Evolutionary conservation across 2,888 invertebrate genomes (phyloP).

Genomic region (Ceratothoa steindachneri): DNA sequence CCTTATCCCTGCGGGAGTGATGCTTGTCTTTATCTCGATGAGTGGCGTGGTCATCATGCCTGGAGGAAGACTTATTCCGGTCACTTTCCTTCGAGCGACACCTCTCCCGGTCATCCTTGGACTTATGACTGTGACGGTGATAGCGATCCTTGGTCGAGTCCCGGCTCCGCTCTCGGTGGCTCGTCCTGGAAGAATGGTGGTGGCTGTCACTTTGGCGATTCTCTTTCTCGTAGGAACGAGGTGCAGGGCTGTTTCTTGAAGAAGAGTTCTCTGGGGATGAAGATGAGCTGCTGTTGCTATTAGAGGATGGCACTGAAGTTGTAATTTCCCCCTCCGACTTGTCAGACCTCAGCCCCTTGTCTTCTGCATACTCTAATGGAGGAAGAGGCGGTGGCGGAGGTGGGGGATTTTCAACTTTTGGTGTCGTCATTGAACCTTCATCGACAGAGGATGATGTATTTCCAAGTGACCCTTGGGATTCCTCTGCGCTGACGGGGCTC

Average conservation of each 20-base stretch:
- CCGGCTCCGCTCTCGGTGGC: background rate
- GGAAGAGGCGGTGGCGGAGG: background rate
- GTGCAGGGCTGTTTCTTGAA: background rate
- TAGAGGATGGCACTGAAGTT: background rate
- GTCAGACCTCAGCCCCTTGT: background rate
- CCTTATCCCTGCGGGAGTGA: background rate
- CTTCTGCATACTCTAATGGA: background rate
- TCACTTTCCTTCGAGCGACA: background rate
- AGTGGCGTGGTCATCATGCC: background rate
- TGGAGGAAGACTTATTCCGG: background rate
- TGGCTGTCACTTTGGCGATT: background rate
- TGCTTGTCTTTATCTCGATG: background rate
- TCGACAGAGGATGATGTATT: background rate
- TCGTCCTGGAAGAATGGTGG: background rate
- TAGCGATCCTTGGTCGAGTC: background rate
- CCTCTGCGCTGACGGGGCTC: conserved; percentile 21
- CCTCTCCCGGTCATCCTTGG: background rate
- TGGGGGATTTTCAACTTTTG: background rate
- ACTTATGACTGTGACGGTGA: background rate
- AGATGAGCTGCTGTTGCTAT: background rate
- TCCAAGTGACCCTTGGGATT: conserved; percentile 1
- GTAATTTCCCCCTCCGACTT: conserved; percentile 2
- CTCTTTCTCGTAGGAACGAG: background rate
- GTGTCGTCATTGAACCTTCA: background rate
- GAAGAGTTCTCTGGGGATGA: background rate